phyloP scores from a whole-genome alignment of 1,140 invertebrate genomes.

The Andrena cerasifolii region DNA sequence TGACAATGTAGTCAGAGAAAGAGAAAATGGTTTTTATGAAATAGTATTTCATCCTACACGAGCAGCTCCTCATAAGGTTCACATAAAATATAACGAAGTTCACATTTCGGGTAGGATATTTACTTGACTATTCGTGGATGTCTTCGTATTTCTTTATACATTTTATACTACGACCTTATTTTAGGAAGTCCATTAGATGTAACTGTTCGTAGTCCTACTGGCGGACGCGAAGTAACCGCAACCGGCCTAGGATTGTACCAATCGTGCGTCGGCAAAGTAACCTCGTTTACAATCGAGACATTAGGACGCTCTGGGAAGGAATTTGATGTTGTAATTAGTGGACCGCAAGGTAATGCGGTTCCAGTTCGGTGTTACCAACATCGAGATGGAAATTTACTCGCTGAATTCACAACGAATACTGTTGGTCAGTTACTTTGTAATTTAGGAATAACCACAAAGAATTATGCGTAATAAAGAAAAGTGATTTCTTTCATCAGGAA shows the following conservation, averaged over 20 bases:
- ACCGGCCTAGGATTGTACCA: conserved; percentile 92
- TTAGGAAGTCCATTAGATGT: conserved; percentile 95
- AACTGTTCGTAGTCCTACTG: conserved; percentile 97
- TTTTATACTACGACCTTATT: conserved; percentile 45
- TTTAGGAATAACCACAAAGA: background rate
- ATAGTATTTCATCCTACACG: conserved; percentile 93
- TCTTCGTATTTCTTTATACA: background rate
- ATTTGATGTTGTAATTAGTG: conserved; percentile 94
- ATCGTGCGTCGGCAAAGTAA: conserved; percentile 89
- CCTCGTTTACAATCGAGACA: conserved; percentile 94
- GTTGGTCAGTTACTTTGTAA: conserved; percentile 78
- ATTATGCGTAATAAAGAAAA: background rate
- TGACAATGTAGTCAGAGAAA: conserved; percentile 89
- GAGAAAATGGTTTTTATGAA: conserved; percentile 88
- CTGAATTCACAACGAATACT: conserved; percentile 94
- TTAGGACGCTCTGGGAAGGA: conserved; percentile 92
- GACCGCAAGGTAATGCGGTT: conserved; percentile 94
- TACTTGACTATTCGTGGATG: background rate
- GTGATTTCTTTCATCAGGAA: conserved; percentile 81
- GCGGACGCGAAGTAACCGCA: conserved; percentile 91
- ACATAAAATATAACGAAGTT: conserved; percentile 80
- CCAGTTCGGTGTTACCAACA: conserved; percentile 97
- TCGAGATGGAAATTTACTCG: conserved; percentile 95
- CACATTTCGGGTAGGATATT: conserved; percentile 75
- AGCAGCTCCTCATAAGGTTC: conserved; percentile 91